A percentile compares a stretch with the other conserved stretches of the same genome.
These are phyloP conservation scores for Aricia agestis DNA, from an alignment of 1,140 invertebrate species.

Conservation along the genomic window DNA sequence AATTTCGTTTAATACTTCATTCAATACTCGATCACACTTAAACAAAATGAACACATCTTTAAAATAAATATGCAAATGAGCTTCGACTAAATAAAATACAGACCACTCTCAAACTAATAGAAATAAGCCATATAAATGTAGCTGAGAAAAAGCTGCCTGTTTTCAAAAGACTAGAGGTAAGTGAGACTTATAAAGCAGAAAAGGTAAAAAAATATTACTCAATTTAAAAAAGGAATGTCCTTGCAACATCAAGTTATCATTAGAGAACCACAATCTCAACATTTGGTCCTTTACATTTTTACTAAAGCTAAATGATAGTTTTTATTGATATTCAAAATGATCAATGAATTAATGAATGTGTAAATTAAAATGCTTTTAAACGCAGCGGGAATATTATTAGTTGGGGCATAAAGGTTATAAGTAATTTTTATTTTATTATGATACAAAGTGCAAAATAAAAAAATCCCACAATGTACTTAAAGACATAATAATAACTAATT, in stretches of 20 bases:
- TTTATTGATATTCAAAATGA: not conserved
- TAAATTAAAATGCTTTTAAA: not conserved
- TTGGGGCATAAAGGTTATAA: no score
- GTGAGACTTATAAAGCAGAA: not conserved
- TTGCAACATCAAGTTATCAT: not conserved
- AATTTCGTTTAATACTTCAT: slow-evolving; percentile 1
- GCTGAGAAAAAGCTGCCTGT: not conserved
- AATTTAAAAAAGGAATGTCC: not conserved
- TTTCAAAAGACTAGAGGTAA: not conserved
- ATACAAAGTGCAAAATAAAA: no score
- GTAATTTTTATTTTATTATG: no score
- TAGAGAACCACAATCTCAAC: not conserved
- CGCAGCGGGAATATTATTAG: not conserved
- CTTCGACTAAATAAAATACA: no score
- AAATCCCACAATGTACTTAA: no score
- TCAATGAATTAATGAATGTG: not conserved
- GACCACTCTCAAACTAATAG: not conserved
- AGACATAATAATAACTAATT: no score
- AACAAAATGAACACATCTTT: not conserved
- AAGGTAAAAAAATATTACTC: not conserved
- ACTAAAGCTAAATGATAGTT: not conserved
- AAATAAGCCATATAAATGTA: no score
- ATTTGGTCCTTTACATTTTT: not conserved
- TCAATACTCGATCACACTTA: not conserved
- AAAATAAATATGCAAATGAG: not conserved